Base-by-base conservation (phyloP, 2,113 vertebrate species). In the Meriones unguiculatus region DNA sequence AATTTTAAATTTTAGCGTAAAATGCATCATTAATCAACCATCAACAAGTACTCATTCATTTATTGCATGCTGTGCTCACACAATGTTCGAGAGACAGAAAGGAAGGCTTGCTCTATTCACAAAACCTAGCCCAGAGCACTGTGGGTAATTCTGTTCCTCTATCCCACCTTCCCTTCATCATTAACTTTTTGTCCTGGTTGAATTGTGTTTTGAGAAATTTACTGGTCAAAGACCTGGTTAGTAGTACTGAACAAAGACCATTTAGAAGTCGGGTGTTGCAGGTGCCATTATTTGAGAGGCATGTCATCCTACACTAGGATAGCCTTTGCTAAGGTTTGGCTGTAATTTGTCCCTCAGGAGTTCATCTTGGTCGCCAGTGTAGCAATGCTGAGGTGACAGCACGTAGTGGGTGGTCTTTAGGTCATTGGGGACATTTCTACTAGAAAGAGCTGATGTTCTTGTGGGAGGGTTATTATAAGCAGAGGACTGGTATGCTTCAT, bases 1-100 rank as follows among this genome's bases (percentile, higher is more conserved):
- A 81, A 62, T 93, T 92, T 77, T n/a, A 95, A 95, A 86, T 52
- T 89, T 87, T 70, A 77, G 91, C 81, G 32, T 92, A 80, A 95
- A 95, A 87, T 59, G 41, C 93, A 52, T 70, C 89, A 86, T 96
- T 92, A 91, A 97, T 96, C 95, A 97, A 11, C 76, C 76, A 64
- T 81, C 90, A 90, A 81, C 80, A 69, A 90, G 88, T 46, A 57
- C 75, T 92, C 80, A 20, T 87, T 80, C 87, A 85, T 78, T 93
- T 88, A 22, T 80, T 17, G 64, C 5, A 9, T 46, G 25, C 93
- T 54, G 52, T 35, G 82, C 78, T 93, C 4, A 4, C 46, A 28
- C 30, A 38, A 50, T 6, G 41, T 52, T 46, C 6, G 25, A 32
- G 57, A 87, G 50, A 72, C 22, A 32, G 84, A 69, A 54, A 7